These are phyloP conservation scores for Xiphydria camelus DNA, from an alignment of 2,888 invertebrate species.

Conservation along the genomic window DNA sequence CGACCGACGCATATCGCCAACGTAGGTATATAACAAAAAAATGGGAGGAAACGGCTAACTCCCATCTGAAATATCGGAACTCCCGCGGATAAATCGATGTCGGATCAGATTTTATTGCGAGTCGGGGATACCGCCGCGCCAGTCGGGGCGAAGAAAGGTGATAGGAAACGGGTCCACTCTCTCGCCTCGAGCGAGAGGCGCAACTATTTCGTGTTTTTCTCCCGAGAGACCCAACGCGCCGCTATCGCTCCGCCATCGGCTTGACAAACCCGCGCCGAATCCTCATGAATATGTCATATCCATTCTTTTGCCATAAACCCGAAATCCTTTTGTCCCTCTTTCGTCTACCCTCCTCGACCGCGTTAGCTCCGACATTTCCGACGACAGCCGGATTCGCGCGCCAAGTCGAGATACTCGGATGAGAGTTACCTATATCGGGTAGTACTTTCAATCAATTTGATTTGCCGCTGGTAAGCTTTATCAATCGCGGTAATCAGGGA, in stretches of 20 bases:
- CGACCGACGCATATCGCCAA: too few species aligned
- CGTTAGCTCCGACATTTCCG: too few species aligned
- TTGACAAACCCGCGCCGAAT: conserved; percentile 42
- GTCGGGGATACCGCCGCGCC: conserved; percentile 10
- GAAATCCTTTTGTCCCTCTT: too few species aligned
- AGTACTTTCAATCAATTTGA: too few species aligned
- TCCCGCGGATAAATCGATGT: conserved; percentile 53
- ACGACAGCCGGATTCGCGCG: too few species aligned
- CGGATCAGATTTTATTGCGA: conserved; percentile 54
- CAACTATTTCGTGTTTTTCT: conserved; percentile 55
- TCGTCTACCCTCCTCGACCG: too few species aligned
- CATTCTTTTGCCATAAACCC: conserved; percentile 45
- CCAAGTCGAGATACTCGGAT: too few species aligned
- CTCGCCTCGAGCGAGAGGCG: conserved; percentile 50
- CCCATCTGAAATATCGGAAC: conserved; percentile 30
- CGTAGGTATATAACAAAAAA: too few species aligned
- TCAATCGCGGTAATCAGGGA: too few species aligned
- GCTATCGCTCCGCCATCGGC: conserved; percentile 49
- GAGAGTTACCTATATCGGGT: too few species aligned
- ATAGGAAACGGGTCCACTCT: conserved; percentile 56
- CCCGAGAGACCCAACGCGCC: conserved; percentile 40
- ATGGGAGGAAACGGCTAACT: too few species aligned
- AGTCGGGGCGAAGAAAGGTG: conserved; percentile 46
- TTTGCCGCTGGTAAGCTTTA: too few species aligned
- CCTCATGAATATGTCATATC: conserved; percentile 56